These are phyloP conservation scores for Carassius gibelio DNA, from an alignment of 2,113 vertebrate genomes.

Conservation along the genomic window DNA sequence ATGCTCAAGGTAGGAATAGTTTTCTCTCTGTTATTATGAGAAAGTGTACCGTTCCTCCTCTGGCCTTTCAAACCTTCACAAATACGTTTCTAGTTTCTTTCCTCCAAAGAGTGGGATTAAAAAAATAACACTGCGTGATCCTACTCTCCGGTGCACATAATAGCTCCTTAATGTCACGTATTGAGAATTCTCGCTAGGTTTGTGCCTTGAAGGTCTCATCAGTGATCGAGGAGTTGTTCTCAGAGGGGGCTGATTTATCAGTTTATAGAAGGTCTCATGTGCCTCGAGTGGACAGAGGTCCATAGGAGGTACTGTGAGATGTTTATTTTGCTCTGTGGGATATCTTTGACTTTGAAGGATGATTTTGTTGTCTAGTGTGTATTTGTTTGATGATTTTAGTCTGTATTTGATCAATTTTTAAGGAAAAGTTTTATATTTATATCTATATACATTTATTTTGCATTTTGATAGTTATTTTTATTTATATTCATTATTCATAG, in stretches of 20 bases:
- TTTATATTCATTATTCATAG: too few species aligned
- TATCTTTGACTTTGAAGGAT: slow-evolving; percentile 44
- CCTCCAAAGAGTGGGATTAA: slow-evolving; percentile 15
- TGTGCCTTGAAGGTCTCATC: slow-evolving; percentile 40
- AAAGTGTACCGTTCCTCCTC: background rate
- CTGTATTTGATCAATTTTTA: too few species aligned
- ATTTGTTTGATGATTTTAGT: too few species aligned
- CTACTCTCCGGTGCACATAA: slow-evolving; percentile 30
- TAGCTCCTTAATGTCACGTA: slow-evolving; percentile 37
- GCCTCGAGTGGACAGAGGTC: background rate
- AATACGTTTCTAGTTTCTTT: slow-evolving; percentile 34
- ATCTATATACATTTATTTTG: too few species aligned
- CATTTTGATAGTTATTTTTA: too few species aligned
- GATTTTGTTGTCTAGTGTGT: slow-evolving; percentile 38
- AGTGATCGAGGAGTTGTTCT: slow-evolving; percentile 17
- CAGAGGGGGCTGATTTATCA: slow-evolving; percentile 27
- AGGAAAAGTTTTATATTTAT: too few species aligned
- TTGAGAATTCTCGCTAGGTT: slow-evolving; percentile 11
- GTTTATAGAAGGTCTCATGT: slow-evolving; percentile 41
- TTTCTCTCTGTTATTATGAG: slow-evolving; percentile 27
- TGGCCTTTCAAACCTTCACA: slow-evolving; percentile 20
- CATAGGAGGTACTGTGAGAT: slow-evolving; percentile 3
- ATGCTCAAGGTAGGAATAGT: slow-evolving; percentile 40
- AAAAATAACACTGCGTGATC: slow-evolving; percentile 13
- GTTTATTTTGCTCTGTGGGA: slow-evolving; percentile 33